phyloP scores from a whole-genome alignment of 2,113 vertebrate genomes.

The Phylloscopus trochiloides region DNA sequence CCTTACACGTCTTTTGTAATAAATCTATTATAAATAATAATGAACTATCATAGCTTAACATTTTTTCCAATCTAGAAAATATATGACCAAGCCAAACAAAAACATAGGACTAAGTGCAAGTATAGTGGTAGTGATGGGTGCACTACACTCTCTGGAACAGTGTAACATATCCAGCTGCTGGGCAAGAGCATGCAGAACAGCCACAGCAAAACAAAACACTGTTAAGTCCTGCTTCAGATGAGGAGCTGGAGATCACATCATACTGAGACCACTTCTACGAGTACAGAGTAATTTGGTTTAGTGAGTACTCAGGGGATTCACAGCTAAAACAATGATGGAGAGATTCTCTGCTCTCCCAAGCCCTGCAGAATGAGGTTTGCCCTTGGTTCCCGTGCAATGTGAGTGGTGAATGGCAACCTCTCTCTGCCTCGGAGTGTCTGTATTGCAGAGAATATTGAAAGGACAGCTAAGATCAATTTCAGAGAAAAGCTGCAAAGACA shows the following conservation, averaged over 20 bases:
- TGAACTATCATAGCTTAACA: neutral
- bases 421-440: neutral
- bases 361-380: neutral
- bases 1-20: neutral
- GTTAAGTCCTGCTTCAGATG: neutral
- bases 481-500: neutral
- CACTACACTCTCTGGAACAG: neutral
- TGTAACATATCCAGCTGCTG: neutral
- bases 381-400: fast-evolving
- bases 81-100: neutral
- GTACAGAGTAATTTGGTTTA: neutral
- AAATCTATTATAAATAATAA: neutral
- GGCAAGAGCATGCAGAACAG: neutral
- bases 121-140: neutral
- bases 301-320: fast-evolving
- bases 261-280: neutral
- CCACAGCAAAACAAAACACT: neutral
- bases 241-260: neutral
- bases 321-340: neutral
- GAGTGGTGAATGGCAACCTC: neutral
- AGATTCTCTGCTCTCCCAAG: neutral
- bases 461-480: neutral
- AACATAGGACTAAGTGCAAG: neutral
- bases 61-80: neutral
- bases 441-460: neutral